Evolutionary conservation across 2,797 vertebrate species (phyloP).

Genomic region (Sylvilagus floridanus): DNA sequence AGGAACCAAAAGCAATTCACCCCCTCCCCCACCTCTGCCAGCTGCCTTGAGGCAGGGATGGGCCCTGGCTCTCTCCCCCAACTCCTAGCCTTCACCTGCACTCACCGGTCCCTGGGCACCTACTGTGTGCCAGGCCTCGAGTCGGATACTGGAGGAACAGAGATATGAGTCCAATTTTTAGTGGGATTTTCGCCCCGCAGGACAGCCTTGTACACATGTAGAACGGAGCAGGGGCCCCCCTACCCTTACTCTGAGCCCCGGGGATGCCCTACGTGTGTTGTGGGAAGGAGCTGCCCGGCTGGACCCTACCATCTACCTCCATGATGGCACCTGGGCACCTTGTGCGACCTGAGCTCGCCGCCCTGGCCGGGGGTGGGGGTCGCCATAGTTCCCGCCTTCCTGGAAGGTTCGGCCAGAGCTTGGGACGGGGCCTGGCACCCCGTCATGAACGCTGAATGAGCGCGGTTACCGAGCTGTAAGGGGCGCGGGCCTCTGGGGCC

Average conservation of each 20-base stretch:
- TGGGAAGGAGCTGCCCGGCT: background rate
- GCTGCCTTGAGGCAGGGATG: background rate
- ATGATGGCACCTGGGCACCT: accelerated
- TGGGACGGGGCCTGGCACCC: background rate
- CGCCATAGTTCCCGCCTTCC: background rate
- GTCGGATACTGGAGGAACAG: background rate
- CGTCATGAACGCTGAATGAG: background rate
- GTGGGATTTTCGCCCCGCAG: background rate
- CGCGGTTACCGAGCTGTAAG: background rate
- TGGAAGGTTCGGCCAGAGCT: background rate
- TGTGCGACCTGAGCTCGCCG: background rate
- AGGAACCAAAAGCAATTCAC: background rate
- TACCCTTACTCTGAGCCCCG: accelerated
- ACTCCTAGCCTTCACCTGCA: no score
- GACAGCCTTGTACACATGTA: background rate
- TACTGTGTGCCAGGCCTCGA: background rate
- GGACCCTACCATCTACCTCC: background rate
- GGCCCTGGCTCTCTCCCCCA: background rate
- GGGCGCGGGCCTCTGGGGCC: background rate
- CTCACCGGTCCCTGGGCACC: background rate
- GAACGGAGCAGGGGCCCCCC: background rate
- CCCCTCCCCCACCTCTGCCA: no score
- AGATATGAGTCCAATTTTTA: background rate
- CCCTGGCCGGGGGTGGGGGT: background rate
- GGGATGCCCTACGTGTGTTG: no score